These are phyloP conservation scores for Terebella lapidaria DNA, from an alignment of 2,888 invertebrate genomes.

Conservation along the genomic window DNA sequence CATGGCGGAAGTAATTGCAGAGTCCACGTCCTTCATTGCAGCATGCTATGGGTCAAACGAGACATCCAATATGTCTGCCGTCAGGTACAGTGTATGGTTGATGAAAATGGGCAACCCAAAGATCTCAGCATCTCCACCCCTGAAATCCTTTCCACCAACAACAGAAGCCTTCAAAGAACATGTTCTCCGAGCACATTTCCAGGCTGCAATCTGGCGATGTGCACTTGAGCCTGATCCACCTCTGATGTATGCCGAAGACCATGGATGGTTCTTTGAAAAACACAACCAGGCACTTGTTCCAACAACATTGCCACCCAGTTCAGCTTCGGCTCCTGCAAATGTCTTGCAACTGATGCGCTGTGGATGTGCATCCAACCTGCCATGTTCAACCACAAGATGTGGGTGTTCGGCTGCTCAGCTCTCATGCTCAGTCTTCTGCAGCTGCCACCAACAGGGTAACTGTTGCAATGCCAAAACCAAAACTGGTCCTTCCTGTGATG, in stretches of 20 bases:
- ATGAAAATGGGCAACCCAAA: neutral
- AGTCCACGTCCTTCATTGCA: too few species aligned
- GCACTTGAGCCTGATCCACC: neutral
- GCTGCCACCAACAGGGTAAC: neutral
- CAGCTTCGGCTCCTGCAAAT: neutral
- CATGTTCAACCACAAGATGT: neutral
- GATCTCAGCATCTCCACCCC: neutral
- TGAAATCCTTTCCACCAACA: slow-evolving; percentile 3
- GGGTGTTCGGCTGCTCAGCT: too few species aligned
- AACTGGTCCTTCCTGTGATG: neutral
- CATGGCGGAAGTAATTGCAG: too few species aligned
- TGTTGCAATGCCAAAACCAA: neutral
- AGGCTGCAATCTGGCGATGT: neutral
- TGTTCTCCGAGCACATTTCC: neutral
- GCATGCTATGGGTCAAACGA: too few species aligned
- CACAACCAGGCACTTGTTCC: neutral
- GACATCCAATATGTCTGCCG: neutral
- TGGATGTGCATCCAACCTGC: neutral
- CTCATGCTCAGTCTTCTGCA: neutral
- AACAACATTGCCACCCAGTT: neutral
- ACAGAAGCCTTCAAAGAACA: neutral
- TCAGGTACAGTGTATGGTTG: neutral
- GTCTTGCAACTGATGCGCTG: neutral
- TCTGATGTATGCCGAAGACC: neutral
- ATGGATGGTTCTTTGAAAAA: neutral